Percentiles rank a stretch among this genome's conserved stretches.
Conservation (phyloP, 2,888 invertebrate species). For the Teinopalpus imperialis region DNA sequence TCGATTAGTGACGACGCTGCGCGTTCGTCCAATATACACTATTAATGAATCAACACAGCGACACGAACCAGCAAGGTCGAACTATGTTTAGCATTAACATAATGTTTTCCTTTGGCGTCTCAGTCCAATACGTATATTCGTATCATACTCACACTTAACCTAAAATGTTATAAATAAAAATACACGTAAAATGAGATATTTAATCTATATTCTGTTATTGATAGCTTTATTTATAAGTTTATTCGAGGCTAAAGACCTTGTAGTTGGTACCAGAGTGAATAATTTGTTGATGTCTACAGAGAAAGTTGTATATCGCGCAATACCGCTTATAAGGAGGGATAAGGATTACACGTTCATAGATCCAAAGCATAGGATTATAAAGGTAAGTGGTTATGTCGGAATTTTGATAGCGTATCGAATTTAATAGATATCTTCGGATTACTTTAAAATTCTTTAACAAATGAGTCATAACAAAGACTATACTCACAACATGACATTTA, state of each 20-base stretch:
- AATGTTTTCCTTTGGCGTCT: constrained; percentile 22
- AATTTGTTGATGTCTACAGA: constrained; percentile 66
- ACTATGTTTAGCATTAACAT: constrained; percentile 25
- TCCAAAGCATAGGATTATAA: constrained; percentile 61
- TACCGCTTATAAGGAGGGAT: constrained; percentile 58
- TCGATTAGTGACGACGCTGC: too few species aligned
- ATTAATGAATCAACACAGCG: constrained; percentile 22
- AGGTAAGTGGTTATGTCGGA: constrained; percentile 42
- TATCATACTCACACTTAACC: constrained; percentile 41
- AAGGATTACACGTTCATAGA: constrained; percentile 65
- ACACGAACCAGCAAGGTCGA: constrained; percentile 20
- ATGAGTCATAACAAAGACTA: constrained; percentile 14
- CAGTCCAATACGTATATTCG: constrained; percentile 17
- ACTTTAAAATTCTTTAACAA: constrained; percentile 5
- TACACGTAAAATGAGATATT: constrained; percentile 49
- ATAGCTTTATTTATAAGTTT: constrained; percentile 47
- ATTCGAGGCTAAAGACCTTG: constrained; percentile 59
- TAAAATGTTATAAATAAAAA: constrained; percentile 37
- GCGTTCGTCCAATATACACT: too few species aligned
- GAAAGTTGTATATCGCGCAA: constrained; percentile 50
- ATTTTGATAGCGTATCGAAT: constrained; percentile 11
- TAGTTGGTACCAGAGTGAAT: constrained; percentile 58
- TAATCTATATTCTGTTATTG: constrained; percentile 44
- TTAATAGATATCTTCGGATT: constrained; percentile 1
- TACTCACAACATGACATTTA: constrained; percentile 1